These are phyloP conservation scores for Rhabdophis nuchalis DNA, from an alignment of 2,797 vertebrate species.

Conservation along the genomic window DNA sequence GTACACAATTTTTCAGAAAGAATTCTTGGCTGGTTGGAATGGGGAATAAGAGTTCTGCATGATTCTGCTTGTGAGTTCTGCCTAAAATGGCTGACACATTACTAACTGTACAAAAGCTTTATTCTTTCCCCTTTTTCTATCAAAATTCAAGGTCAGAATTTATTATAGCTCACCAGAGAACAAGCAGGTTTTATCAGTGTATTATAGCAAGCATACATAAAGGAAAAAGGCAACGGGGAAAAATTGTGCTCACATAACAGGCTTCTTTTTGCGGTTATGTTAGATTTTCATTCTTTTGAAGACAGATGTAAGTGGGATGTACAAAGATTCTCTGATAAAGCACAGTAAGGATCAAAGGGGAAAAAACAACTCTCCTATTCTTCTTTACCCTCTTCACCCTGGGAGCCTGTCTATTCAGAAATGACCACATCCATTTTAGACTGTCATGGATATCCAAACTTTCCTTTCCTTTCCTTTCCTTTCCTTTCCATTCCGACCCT, in stretches of 20 bases:
- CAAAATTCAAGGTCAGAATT: not conserved
- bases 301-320: constrained; percentile 14
- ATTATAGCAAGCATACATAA: not conserved
- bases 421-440: not conserved
- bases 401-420: not conserved
- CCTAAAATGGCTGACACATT: not conserved
- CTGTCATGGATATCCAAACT: not conserved
- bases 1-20: too few species aligned
- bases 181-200: not conserved
- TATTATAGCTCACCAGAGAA: not conserved
- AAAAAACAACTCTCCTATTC: not conserved
- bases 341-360: not conserved
- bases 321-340: constrained; percentile 9
- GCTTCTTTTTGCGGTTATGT: not conserved
- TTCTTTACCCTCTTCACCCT: not conserved
- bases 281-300: constrained; percentile 12
- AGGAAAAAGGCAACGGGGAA: not conserved
- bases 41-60: not conserved
- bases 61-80: not conserved
- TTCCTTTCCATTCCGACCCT: too few species aligned
- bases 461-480: not conserved
- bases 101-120: not conserved
- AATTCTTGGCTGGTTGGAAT: not conserved
- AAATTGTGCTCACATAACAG: not conserved
- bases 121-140: not conserved